Base-by-base conservation (phyloP, 2,888 invertebrate genomes). In the Torymus tubicola region DNA sequence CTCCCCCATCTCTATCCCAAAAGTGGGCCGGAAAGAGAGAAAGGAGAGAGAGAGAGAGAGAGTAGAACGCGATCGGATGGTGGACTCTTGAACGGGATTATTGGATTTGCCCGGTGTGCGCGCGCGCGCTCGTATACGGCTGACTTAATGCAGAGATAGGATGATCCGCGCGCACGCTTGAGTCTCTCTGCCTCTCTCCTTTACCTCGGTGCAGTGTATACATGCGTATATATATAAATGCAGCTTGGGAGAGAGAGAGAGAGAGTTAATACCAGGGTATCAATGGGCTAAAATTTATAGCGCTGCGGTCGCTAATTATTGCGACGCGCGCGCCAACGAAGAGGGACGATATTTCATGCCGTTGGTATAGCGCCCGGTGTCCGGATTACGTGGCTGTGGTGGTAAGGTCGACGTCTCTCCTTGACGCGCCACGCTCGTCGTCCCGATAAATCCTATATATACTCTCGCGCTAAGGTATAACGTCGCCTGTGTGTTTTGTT, bases 41-140 rank as follows among this genome's bases (percentile, higher is more conserved):
- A 1, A 1, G 0, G 24, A 1, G 5, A 60, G 13, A 60, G 14
- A 52, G 52, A 52, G 11, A 2, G 63, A 55, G 21, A 55, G 65
- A 64, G 42, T n/a, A 64, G 10, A 16, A 18, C 18, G 52, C 65
- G 65, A 65, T 65, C 64, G 60, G 69, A 8, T 57, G 69, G n/a
- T 70, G 52, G 57, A 70, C 70, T 77, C 77, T 77, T 77, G 64
- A 77, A 70, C 57, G 77, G 64, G 77, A 77, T 77, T 77, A 77
- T 70, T 70, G 77, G 77, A 77, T 77, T 77, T 64, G 57, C 55
- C 12, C 18, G 65, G 18, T 57, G 12, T 58, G 21, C 24, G 11
- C 10, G 24, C 61, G 21, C 24, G 11, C 10, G 24, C 61, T 11
- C n/a, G 58, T 53, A 8, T 55, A 64, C 18, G 50, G 50, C 16